Evolutionary conservation across 2,888 invertebrate genomes (phyloP), one percentile per base, ranked within the genome.

Genomic region (Conus canariensis): DNA sequence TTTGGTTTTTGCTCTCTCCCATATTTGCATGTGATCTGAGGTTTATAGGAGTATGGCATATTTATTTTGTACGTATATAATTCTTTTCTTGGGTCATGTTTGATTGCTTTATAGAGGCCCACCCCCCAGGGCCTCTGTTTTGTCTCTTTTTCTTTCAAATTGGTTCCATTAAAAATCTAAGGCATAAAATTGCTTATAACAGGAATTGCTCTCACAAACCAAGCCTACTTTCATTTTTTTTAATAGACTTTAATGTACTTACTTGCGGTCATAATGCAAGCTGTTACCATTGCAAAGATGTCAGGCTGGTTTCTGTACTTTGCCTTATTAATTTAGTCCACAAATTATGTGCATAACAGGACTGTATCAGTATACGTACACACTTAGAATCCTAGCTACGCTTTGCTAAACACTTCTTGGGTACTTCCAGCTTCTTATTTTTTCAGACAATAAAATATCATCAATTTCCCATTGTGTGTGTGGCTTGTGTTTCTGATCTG

Each of bases 381-480:
- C 89, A 91, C 86, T 86, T 91, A 91, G 90, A 90, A 74, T 85
- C 89, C 89, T 88, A 91, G 89, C 89, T 88, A 88, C 77, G 91
- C 88, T 90, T 91, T 88, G 89, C 89, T 87, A 85, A 89, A 88
- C 91, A 91, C 83, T 74, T 90, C 90, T 91, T 91, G 91, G 91
- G 89, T 91, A 92, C 90, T 92, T 90, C 91, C 92, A 91, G 85
- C 91, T 88, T 80, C 88, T 90, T 91, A 92, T 91, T 88, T 83
- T 88, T 88, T 86, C 67, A 88, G 85, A 90, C 89, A 90, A 90
- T 90, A 91, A 91, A 91, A 91, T 58, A 90, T 91, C 91, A 91
- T 91, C 91, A 90, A 91, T 85, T 91, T 90, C 91, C 91, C 89
- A 85, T 58, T 59, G n/a, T 6, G 64, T 25, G 45, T 77, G n/a